Base-by-base conservation (phyloP, 2,113 vertebrate genomes). In the Cairina moschata region DNA sequence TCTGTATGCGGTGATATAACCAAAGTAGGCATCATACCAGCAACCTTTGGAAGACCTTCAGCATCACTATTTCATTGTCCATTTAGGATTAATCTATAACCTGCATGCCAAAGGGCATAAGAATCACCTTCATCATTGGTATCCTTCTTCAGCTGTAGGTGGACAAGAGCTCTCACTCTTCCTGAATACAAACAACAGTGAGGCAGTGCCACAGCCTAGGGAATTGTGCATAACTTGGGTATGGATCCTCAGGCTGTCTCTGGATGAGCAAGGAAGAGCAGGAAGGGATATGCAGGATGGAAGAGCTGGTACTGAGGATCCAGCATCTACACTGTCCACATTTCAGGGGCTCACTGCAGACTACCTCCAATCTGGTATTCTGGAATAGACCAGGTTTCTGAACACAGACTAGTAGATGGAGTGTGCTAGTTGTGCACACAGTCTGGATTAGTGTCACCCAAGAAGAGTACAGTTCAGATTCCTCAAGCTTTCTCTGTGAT, bases 161-260 rank as follows among this genome's bases (percentile, higher is more conserved):
- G 14, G 14, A 71, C 4, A 36, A 88, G n/a, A 66, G 6, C 9
- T 84, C 3, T 55, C 42, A 16, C 4, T 88, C 15, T 14, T 55
- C 21, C 48, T 59, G 46, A 36, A 62, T 5, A 48, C 3, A 34
- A 6, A 29, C 5, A 6, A 12, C 4, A 59, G 5, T 11, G 10
- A 25, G 44, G 17, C 11, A n/a, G 36, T 31, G 32, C 4, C 18
- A 74, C 6, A 8, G 3, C 4, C 9, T n/a, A 9, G 25, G 32
- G 1, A 72, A 34, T 28, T 31, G 13, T 72, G 8, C 40, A 10
- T 58, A 38, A 56, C 0, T 1, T 2, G 3, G 13, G 5, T 32
- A 23, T 72, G 38, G 69, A 67, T 14, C 5, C 28, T 5, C 12
- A 74, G 4, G 34, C 3, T 32, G 15, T 14, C 8, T 48, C 17